Conservation (phyloP, 2,888 invertebrate species). For the Metacarcinus magister region DNA sequence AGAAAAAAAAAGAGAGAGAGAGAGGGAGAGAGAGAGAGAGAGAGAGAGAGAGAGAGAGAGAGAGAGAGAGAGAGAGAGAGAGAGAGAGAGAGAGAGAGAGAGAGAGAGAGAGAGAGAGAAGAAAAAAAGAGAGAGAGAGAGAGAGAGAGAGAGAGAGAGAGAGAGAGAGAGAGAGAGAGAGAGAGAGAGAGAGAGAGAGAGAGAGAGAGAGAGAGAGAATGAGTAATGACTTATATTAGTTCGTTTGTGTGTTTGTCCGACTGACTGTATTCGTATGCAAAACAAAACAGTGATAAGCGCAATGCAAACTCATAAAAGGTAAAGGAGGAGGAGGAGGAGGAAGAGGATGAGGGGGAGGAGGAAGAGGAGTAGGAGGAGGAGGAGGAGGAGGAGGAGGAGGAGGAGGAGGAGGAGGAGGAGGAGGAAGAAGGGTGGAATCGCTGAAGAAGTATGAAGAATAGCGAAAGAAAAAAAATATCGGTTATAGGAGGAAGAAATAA, state of each 20-base stretch:
- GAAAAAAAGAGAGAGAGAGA: background rate
- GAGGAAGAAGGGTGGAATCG: background rate
- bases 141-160: background rate
- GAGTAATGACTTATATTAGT: constrained; percentile 22
- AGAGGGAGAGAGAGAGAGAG: background rate
- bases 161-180: background rate
- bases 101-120: background rate
- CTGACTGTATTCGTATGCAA: constrained; percentile 32
- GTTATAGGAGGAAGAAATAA: no score
- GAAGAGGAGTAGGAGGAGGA: background rate
- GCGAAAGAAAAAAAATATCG: no score
- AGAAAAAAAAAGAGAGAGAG: background rate
- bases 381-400: no score
- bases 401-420: background rate
- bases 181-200: background rate
- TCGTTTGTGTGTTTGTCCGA: constrained; percentile 30
- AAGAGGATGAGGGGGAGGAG: constrained; percentile 48
- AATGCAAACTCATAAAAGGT: background rate
- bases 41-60: constrained; percentile 6
- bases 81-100: background rate
- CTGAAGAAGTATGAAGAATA: background rate
- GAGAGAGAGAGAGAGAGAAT: constrained; percentile 61
- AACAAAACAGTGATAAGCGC: constrained; percentile 9
- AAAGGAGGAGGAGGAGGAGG: constrained; percentile 51
- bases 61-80: background rate